These are phyloP conservation scores for Dermatemys mawii DNA, from an alignment of 2,113 vertebrate species.

Conservation along the genomic window DNA sequence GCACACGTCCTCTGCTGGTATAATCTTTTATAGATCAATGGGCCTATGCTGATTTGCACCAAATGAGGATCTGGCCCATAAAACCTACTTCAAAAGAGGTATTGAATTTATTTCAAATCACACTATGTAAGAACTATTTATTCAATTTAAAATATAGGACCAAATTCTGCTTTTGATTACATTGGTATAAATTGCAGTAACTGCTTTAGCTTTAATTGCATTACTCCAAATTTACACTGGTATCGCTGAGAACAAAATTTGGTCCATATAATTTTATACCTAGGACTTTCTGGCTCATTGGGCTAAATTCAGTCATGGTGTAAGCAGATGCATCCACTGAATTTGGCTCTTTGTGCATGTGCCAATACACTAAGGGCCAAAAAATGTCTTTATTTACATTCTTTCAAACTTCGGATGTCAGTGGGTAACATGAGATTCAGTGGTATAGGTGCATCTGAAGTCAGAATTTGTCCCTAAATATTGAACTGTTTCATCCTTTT, in stretches of 20 bases:
- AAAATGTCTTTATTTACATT: fast-evolving
- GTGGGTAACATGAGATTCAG: not conserved
- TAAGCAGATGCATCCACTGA: not conserved
- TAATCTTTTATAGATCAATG: not conserved
- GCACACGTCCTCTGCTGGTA: not conserved
- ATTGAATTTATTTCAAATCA: not conserved
- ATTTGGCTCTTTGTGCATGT: not conserved
- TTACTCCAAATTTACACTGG: not conserved
- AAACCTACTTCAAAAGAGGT: not conserved
- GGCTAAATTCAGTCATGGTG: fast-evolving
- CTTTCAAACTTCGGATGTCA: not conserved
- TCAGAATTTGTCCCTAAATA: not conserved
- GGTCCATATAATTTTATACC: not conserved
- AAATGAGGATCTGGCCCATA: not conserved
- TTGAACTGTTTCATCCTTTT: not conserved
- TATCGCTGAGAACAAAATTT: not conserved
- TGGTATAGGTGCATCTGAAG: not conserved
- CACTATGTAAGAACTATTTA: not conserved
- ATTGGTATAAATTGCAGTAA: not conserved
- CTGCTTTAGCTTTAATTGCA: not conserved
- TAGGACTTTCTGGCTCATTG: too few relatives aligned
- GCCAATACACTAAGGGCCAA: not conserved
- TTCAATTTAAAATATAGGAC: not conserved
- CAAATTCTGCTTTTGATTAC: not conserved
- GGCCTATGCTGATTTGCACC: not conserved